Percentiles rank a stretch among this genome's conserved stretches.
phyloP scores from a whole-genome alignment of 2,797 vertebrate species.

The Sandelia bainsii region DNA sequence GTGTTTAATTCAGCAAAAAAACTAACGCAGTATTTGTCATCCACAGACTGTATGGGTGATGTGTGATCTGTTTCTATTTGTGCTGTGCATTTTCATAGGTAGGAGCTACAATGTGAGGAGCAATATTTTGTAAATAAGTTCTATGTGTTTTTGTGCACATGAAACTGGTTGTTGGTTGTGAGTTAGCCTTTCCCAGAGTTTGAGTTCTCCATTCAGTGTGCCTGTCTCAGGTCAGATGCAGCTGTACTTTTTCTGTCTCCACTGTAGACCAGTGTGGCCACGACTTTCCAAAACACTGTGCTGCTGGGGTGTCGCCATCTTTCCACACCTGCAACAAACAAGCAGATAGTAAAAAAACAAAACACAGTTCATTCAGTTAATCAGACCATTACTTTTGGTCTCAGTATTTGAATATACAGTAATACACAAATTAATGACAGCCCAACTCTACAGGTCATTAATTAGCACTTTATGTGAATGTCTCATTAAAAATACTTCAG shows the following conservation, averaged over 20 bases:
- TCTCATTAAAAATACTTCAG: no score
- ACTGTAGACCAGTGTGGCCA: neutral
- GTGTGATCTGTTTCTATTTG: neutral
- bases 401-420: no score
- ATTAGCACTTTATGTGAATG: no score
- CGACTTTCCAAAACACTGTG: neutral
- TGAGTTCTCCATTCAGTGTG: neutral
- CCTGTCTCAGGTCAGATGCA: neutral
- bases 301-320: neutral
- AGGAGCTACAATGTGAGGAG: no score
- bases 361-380: no score
- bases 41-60: neutral
- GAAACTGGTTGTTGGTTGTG: neutral
- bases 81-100: neutral
- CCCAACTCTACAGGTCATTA: no score
- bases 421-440: no score
- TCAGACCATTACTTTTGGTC: no score
- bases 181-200: neutral
- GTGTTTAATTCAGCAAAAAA: neutral
- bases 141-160: neutral
- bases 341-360: neutral
- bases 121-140: no score
- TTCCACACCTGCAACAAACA: conserved; percentile 13
- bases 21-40: no score
- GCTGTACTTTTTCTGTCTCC: neutral